Conservation (phyloP, 23 tunicate species). For the Trididemnum miniatum region DNA sequence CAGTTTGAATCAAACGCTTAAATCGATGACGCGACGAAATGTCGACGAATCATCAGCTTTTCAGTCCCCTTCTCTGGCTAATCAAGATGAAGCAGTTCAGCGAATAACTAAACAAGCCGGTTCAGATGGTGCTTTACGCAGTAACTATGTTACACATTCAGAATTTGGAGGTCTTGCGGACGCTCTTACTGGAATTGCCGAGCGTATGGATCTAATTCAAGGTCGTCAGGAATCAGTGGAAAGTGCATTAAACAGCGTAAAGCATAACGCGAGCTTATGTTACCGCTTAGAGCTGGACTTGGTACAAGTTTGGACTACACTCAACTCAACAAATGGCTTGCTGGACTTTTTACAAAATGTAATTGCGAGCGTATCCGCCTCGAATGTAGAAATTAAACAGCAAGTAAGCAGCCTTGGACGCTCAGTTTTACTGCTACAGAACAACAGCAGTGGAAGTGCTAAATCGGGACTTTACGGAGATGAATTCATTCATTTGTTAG, state of each 20-base stretch:
- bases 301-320: neutral
- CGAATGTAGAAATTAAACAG: neutral
- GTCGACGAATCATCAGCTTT: neutral
- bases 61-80: neutral
- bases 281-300: too few relatives aligned
- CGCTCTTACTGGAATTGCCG: slow-evolving; percentile 18
- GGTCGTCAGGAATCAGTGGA: neutral
- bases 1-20: slow-evolving; percentile 26
- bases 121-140: neutral
- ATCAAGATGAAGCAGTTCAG: neutral
- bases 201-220: neutral
- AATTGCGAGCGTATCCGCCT: slow-evolving; percentile 1
- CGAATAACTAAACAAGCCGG: neutral
- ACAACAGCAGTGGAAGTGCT: neutral
- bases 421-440: neutral
- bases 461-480: neutral
- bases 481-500: slow-evolving; percentile 31
- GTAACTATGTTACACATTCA: slow-evolving; percentile 19
- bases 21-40: neutral
- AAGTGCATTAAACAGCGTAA: neutral
- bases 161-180: slow-evolving; percentile 44
- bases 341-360: slow-evolving; percentile 16
- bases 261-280: neutral
- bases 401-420: neutral
- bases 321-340: neutral